Evolutionary conservation across 2,113 vertebrate genomes (phyloP), one percentile per base, ranked within the genome.

Genomic region (Colinus virginianus): DNA sequence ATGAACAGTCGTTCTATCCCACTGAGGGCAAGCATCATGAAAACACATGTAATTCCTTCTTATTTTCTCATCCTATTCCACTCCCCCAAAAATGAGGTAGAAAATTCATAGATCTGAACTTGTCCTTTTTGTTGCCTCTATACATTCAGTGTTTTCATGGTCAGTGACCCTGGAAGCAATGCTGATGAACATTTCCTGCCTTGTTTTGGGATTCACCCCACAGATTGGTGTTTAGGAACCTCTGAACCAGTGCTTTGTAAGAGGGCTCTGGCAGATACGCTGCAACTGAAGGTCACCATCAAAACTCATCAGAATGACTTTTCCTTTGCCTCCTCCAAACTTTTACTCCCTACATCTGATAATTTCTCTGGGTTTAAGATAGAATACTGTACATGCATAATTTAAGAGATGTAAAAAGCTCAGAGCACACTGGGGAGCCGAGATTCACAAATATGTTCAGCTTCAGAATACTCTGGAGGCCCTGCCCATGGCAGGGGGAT

Each of bases 351-450:
- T 55, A 6, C 8, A 62, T 7, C 5, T 74, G 59, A 26, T 14
- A 4, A 17, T 6, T 11, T 80, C 19, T 55, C 19, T 21, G 59
- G 46, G 14, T 55, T 93, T 70, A 59, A 67, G 49, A 55, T 0
- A 38, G 2, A 10, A 11, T 28, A 55, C 0, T 55, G 19, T 30
- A 68, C 58, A 59, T 3, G 2, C 2, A 36, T 18, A 11, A 15
- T 43, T 84, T 55, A 45, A 70, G 49, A 80, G 46, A 71, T 19
- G 6, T 2, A 42, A 68, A 69, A 55, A 4, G 5, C 6, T 45
- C 62, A 14, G 12, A 28, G 12, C 43, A 70, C 0, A 0, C 0
- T 40, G 38, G 3, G 21, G 32, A 88, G 19, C 25, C 36, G 30
- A 67, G 46, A 78, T 80, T 61, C n/a, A n/a, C 18, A 64, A 45